A percentile compares a stretch with the other conserved stretches of the same genome.
phyloP scores from a whole-genome alignment of 2,797 vertebrate genomes.

The Astyanax mexicanus region DNA sequence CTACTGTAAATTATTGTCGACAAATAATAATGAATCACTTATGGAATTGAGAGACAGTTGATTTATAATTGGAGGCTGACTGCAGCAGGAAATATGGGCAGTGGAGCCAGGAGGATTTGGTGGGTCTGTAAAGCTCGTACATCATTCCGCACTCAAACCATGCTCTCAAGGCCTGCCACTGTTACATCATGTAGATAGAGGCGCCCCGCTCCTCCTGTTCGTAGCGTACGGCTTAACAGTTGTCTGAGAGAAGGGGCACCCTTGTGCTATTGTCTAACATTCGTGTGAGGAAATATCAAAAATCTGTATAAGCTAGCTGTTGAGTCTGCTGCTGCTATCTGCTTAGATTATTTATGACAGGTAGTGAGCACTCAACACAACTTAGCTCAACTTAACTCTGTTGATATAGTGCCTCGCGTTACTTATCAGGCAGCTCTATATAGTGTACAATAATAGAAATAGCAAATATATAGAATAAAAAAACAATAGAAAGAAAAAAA shows the following conservation, averaged over 20 bases:
- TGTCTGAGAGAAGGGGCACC: not conserved
- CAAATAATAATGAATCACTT: constrained; percentile 80
- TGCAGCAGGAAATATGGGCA: constrained; percentile 69
- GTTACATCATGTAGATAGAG: constrained; percentile 46
- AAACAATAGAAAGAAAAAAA: not conserved
- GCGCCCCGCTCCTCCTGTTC: constrained; percentile 15
- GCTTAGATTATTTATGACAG: not conserved
- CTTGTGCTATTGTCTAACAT: not conserved
- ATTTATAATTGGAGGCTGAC: constrained; percentile 78
- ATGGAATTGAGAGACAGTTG: constrained; percentile 71
- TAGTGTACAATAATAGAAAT: not conserved
- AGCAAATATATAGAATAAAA: not conserved
- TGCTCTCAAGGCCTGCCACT: constrained; percentile 43
- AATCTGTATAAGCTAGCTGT: not conserved
- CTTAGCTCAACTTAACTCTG: not conserved
- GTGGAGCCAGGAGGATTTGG: constrained; percentile 72
- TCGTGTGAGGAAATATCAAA: constrained; percentile 1
- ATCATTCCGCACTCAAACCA: constrained; percentile 68
- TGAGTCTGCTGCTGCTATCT: not conserved
- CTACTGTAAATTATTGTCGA: constrained; percentile 78
- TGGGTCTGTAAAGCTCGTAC: constrained; percentile 68
- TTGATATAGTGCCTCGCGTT: not conserved
- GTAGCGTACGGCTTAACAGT: not conserved
- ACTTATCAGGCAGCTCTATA: too few species aligned
- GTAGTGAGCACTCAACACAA: not conserved